Base-by-base conservation (phyloP, 2,888 invertebrate species). In the Choristoneura rosaceana region DNA sequence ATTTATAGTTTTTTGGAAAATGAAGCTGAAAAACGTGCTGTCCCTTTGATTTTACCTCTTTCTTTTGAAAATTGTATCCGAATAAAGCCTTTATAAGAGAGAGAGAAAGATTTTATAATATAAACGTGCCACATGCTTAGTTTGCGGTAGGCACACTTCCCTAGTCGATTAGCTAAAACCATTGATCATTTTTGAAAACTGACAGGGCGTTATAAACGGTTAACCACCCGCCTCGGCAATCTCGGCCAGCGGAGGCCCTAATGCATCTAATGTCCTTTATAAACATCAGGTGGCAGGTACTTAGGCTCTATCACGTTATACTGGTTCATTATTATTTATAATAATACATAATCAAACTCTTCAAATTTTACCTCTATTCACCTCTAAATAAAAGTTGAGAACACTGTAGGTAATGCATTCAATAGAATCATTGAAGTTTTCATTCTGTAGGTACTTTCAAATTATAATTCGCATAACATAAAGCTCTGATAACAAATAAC, bases 151-250 rank as follows among this genome's bases (percentile, higher is more conserved):
- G 62, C 71, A 38, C 38, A 60, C 41, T 63, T 33, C 25, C 55
- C 2, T 34, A 55, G 71, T 68, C 71, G 71, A 63, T 63, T 68
- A 71, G 63, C 47, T 58, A 15, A 61, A 64, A 67, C 47, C 73
- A 73, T 69, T 73, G 68, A 73, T 73, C 69, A 73, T 73, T 69
- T 69, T 64, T 69, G 55, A 52, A 59, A 17, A 15, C 55, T 69
- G 73, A 69, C 73, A 64, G 69, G 69, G 63, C 45, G 60, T 73
- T 73, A 67, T 66, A 59, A 68, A 69, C 68, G 73, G 69, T 43
- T 68, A 58, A 59, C 67, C 67, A 45, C 67, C 67, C 71, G 61
- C 52, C 66, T 45, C 67, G 62, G 62, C 67, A 68, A 68, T 64
- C 63, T 69, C 73, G 50, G 73, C 43, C 34, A 43, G 38, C 64